phyloP scores from a whole-genome alignment of 1,140 invertebrate genomes.

The Drosophila mayri region DNA sequence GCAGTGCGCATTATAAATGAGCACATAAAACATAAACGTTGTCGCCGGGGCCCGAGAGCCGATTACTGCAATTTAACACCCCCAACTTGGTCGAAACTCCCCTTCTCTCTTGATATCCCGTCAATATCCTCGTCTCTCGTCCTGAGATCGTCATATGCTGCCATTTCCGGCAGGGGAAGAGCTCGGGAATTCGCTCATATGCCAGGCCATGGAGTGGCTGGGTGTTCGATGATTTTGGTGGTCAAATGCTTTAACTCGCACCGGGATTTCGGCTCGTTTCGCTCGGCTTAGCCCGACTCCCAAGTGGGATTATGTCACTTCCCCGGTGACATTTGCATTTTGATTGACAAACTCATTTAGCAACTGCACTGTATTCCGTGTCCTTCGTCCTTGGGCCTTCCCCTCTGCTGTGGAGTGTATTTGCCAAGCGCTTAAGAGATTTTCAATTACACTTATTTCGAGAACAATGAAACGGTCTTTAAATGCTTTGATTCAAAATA shows the following conservation, averaged over 20 bases:
- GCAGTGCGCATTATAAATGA: slow-evolving; percentile 79
- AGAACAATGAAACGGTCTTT: slow-evolving; percentile 30
- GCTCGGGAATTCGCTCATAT: slow-evolving; percentile 65
- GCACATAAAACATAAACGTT: slow-evolving; percentile 81
- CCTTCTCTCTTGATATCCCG: background rate
- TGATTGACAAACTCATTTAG: slow-evolving; percentile 83
- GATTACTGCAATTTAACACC: slow-evolving; percentile 81
- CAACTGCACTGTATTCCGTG: slow-evolving; percentile 28
- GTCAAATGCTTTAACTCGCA: slow-evolving; percentile 80
- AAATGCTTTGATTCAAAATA: slow-evolving; percentile 46
- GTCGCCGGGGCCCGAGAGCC: slow-evolving; percentile 70
- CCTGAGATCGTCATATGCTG: slow-evolving; percentile 65
- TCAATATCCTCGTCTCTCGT: slow-evolving; percentile 13
- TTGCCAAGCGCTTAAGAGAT: slow-evolving; percentile 67
- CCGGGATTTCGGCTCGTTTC: slow-evolving; percentile 60
- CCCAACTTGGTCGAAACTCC: slow-evolving; percentile 38
- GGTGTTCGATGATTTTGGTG: slow-evolving; percentile 37
- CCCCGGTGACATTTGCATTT: slow-evolving; percentile 81
- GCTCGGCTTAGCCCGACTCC: slow-evolving; percentile 78
- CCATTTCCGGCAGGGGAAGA: slow-evolving; percentile 52
- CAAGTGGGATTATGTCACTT: slow-evolving; percentile 84
- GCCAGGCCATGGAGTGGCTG: slow-evolving; percentile 28
- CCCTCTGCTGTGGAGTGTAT: slow-evolving; percentile 24
- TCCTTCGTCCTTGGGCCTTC: slow-evolving; percentile 17
- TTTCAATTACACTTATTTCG: slow-evolving; percentile 67